Base-by-base conservation (phyloP, 1,140 invertebrate species). In the Macrobrachium rosenbergii region DNA sequence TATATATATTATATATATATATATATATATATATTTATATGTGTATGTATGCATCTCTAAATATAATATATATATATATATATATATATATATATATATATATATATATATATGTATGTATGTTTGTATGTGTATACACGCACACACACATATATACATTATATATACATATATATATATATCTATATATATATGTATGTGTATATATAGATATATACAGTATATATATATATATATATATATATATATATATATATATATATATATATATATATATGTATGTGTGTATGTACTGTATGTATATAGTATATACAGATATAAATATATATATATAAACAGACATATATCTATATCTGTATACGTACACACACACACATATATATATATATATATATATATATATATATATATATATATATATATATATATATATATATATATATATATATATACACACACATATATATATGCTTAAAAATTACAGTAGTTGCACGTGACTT, bases 1-100 rank as follows among this genome's bases (percentile, higher is more conserved):
- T n/a, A n/a, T n/a, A n/a, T n/a, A n/a, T n/a, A 6, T 6, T 64
- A 64, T 64, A 64, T 64, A 64, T 14, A 64, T 64, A 64, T 64
- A 64, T 64, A 64, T 64, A 64, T 64, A 64, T 64, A 64, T 64
- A 64, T 64, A 64, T 6, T 6, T 64, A 6, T 64, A 5, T 64
- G 12, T 64, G 12, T 64, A 64, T 64, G 21, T 64, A 64, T 64
- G 12, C 12, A 64, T 64, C 5, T 64, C 6, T 6, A 6, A n/a
- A 6, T 64, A 64, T 64, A 64, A 6, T 6, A 64, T 64, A 64
- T 64, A 64, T 64, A 64, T 64, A 64, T 14, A 64, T 64, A 64
- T 64, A 64, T 64, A 64, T 64, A 64, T 64, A 64, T 64, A 64
- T 64, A 64, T 14, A 64, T 64, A 64, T 64, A 64, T 64, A 64